phyloP scores from a whole-genome alignment of 1,140 invertebrate genomes.

The Drosophila tsacasi region DNA sequence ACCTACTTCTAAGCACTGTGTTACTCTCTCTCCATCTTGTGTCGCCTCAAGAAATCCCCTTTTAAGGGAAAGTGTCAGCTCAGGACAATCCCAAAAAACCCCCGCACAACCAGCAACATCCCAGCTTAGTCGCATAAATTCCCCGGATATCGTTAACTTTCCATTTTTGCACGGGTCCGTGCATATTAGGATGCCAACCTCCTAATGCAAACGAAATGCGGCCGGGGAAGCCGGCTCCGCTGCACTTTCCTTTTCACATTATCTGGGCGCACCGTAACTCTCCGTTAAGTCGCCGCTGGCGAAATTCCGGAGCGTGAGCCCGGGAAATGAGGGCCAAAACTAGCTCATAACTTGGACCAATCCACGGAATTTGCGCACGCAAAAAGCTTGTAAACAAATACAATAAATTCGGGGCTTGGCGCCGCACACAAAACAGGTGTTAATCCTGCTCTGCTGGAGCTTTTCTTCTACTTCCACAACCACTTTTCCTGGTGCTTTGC shows the following conservation, averaged over 20 bases:
- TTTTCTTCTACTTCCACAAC: constrained; percentile 13
- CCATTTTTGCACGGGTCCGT: constrained; percentile 6
- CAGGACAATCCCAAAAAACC: background rate
- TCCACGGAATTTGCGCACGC: constrained; percentile 64
- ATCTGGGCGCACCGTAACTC: constrained; percentile 68
- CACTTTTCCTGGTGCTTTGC: background rate
- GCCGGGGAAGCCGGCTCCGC: constrained; percentile 7
- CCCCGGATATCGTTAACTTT: constrained; percentile 38
- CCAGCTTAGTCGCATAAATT: constrained; percentile 8
- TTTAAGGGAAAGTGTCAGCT: background rate
- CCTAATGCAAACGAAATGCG: constrained; percentile 75
- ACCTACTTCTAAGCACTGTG: background rate
- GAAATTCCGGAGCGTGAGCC: constrained; percentile 18
- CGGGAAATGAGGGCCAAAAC: constrained; percentile 51
- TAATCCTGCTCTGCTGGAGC: constrained; percentile 60
- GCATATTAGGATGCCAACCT: constrained; percentile 42
- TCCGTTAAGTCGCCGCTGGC: constrained; percentile 64
- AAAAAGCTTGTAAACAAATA: constrained; percentile 82
- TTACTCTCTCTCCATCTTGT: background rate
- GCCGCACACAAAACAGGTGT: constrained; percentile 76
- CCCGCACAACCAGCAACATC: background rate
- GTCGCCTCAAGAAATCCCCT: background rate
- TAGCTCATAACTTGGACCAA: constrained; percentile 42
- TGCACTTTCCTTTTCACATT: constrained; percentile 78
- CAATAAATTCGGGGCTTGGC: constrained; percentile 77